Base-by-base conservation (phyloP, 2,113 vertebrate genomes). In the Elanoides forficatus region DNA sequence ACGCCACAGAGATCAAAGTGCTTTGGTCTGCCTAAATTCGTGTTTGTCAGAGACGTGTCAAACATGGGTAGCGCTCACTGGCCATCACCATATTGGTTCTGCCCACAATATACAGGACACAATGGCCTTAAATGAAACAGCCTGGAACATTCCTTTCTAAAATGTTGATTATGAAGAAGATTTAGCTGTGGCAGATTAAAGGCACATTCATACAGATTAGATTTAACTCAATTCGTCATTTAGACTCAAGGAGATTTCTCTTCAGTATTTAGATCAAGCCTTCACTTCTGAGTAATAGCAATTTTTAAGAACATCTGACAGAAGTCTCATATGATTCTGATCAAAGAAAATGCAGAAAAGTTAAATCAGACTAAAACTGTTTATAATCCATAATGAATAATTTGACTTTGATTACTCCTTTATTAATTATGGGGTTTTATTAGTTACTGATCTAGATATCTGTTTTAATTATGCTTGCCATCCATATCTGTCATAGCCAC, bases 261-360 rank as follows among this genome's bases (percentile, higher is more conserved):
- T 66, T 89, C 5, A 1, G 53, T 53, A 63, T 74, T 90, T 87
- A 90, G 29, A 81, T 88, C 50, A 91, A 91, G 15, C 10, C 14
- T 88, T 84, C 18, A 47, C 12, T 79, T 90, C 85, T 58, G 23
- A 91, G 48, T 26, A 70, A 47, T 1, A 75, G 29, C 13, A 66
- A 32, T 7, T n/a, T 87, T 91, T 79, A 70, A 38, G 36, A 76
- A 84, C 42, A n/a, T 76, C 42, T 73, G 71, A 78, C 55, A 84
- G n/a, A 86, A 88, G 20, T 71, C 3, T 80, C 34, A 29, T 59
- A 23, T 86, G 20, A 34, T 58, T 58, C 55, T 45, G 47, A 92
- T 88, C n/a, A 95, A 94, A 96, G 50, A 58, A 87, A 92, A 90
- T 59, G 4, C 5, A 70, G 22, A 75, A 76, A 88, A 81, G 42